These are phyloP conservation scores for Scaptomyza reducta DNA, from an alignment of 2,888 invertebrate genomes.

Conservation along the genomic window DNA sequence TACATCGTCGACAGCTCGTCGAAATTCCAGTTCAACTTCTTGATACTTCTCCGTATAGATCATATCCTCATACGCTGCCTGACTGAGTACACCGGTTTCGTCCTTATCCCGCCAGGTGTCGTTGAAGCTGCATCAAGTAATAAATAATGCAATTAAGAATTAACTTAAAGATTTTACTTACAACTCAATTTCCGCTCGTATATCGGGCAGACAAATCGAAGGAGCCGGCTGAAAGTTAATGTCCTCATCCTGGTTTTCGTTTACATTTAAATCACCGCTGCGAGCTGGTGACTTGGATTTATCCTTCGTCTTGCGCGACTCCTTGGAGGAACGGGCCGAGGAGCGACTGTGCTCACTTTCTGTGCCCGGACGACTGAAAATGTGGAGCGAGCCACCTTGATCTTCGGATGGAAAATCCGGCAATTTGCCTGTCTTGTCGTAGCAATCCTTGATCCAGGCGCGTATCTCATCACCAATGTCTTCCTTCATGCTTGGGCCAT, in stretches of 20 bases:
- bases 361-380: slow-evolving; percentile 92
- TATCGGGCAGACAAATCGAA: slow-evolving; percentile 90
- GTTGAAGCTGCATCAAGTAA: slow-evolving; percentile 86
- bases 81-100: slow-evolving; percentile 89
- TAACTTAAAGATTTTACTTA: slow-evolving; percentile 79
- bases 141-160: neutral
- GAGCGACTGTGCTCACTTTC: slow-evolving; percentile 92
- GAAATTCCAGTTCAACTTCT: slow-evolving; percentile 92
- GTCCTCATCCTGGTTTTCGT: slow-evolving; percentile 87
- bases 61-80: slow-evolving; percentile 92
- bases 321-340: slow-evolving; percentile 90
- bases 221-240: slow-evolving; percentile 87
- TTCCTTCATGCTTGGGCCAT: slow-evolving; percentile 91
- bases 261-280: slow-evolving; percentile 85
- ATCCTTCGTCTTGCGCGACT: slow-evolving; percentile 91
- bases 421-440: slow-evolving; percentile 92
- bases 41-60: slow-evolving; percentile 92
- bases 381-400: slow-evolving; percentile 93
- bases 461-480: slow-evolving; percentile 94
- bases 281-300: slow-evolving; percentile 87
- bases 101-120: slow-evolving; percentile 93
- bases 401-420: slow-evolving; percentile 97
- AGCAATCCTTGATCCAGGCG: slow-evolving; percentile 93
- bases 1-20: slow-evolving; percentile 91
- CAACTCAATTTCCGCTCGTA: slow-evolving; percentile 90